Evolutionary conservation across 2,113 vertebrate species (phyloP).

Genomic region (Pan troglodytes): NHGRI_mPanTro3-v2.1_pri NC_072402.2:20184001-20184500

Average conservation of each 20-base stretch:
- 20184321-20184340: background rate
- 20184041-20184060: slow-evolving; percentile 1
- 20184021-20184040: background rate
- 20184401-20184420: background rate
- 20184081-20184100: background rate
- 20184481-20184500: slow-evolving; percentile 9
- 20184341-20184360: background rate
- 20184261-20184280: background rate
- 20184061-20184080: background rate
- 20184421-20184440: background rate
- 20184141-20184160: background rate
- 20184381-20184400: background rate
- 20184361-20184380: background rate
- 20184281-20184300: slow-evolving; percentile 26
- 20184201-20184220: background rate
- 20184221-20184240: background rate
- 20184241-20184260: background rate
- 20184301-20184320: background rate
- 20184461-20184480: background rate
- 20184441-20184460: background rate
- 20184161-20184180: background rate
- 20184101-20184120: background rate
- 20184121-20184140: background rate
- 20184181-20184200: background rate
- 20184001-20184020: background rate